Base-by-base conservation (phyloP, 2,797 vertebrate species). In the Glossophaga mutica region DNA sequence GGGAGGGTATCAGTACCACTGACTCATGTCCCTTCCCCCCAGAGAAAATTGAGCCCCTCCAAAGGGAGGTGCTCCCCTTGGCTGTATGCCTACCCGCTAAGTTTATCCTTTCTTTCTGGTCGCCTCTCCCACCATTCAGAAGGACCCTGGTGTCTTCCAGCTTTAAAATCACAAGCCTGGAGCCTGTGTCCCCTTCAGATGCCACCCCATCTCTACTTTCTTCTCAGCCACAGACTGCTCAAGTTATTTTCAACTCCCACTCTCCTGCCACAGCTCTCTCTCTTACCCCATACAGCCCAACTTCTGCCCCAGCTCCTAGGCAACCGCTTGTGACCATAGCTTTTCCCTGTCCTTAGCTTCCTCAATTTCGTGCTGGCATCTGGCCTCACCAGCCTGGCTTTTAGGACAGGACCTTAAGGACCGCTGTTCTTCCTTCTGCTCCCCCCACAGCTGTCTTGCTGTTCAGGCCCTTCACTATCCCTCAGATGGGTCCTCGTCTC, bases 301-400 rank as follows among this genome's bases (percentile, higher is more conserved):
- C 37, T 44, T 55, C 71, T 39, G 16, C 32, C n/a, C 44, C 59
- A 5, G 7, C 39, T 5, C 73, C 39, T 26, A 4, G 15, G 15
- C 55, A 32, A 1, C 14, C 3, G 2, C 18, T 16, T 0, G 3
- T 52, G 12, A 7, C 70, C 29, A 1, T n/a, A 34, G 39, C 39
- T 39, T 39, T 39, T 50, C 65, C 50, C 39, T 42, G 46, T 50
- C 65, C 62, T 50, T 8, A 10, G 76, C 50, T n/a, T 52, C 48
- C 46, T 78, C 29, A 11, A 6, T 18, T 62, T 34, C 79, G 24
- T 15, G 4, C 32, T 7, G 42, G 18, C 9, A 11, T 52, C 50
- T 44, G 29, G 79, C 46, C 32, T 14, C 24, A 9, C 24, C 74
- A 46, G 11, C 34, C 11, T 26, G 19, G n/a, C 32, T 8, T 59